These are phyloP conservation scores for Pyrgilauda ruficollis DNA, from an alignment of 2,113 vertebrate species.

Conservation along the genomic window DNA sequence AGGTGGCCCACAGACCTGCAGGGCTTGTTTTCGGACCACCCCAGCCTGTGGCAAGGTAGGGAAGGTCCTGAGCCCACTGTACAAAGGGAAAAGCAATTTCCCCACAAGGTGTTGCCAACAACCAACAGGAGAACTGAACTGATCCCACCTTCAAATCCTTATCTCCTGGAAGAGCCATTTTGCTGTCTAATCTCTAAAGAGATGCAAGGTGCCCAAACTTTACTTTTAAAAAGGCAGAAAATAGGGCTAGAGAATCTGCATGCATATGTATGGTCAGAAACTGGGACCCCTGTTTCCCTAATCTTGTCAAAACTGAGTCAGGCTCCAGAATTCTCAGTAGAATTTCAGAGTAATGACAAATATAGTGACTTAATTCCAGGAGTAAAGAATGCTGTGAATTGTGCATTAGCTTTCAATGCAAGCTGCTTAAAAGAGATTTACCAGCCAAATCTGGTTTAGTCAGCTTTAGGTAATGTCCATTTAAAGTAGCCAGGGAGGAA, in stretches of 20 bases:
- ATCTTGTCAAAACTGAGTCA: background rate
- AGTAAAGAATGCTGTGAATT: conserved; percentile 14
- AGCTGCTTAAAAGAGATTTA: conserved; percentile 46
- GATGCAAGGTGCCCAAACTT: background rate
- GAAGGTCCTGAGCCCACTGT: background rate
- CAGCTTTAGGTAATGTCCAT: conserved; percentile 27
- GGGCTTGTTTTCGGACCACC: background rate
- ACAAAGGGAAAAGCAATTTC: background rate
- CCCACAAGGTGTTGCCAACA: rapidly evolving
- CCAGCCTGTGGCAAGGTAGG: background rate
- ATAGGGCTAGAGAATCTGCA: background rate
- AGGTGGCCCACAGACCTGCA: background rate
- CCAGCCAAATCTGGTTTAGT: conserved; percentile 39
- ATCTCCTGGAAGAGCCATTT: background rate
- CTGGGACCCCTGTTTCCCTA: background rate
- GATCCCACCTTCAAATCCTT: background rate
- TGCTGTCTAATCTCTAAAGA: background rate
- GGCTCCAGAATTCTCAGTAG: background rate
- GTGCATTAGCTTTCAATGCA: conserved; percentile 2
- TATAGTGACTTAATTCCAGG: background rate
- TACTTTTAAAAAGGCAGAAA: background rate
- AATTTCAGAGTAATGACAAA: conserved; percentile 8
- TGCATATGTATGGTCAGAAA: background rate
- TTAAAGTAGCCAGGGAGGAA: background rate
- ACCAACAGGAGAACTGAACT: background rate